Conservation (phyloP, 2,797 vertebrate genomes). For the Loriculus beryllinus region DNA sequence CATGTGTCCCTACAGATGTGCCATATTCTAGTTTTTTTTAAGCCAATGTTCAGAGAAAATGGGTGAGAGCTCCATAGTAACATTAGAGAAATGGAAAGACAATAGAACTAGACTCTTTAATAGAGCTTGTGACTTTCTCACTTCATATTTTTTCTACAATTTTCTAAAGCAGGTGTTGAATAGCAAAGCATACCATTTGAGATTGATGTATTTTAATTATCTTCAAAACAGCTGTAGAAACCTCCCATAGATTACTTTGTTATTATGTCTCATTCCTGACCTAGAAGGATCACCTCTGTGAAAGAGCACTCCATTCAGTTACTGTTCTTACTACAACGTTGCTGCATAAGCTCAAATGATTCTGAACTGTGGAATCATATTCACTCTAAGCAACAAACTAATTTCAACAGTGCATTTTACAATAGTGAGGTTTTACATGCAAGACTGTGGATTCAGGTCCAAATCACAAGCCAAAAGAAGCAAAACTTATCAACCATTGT, state of each 20-base stretch:
- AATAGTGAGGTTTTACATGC: not conserved
- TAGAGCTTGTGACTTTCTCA: not conserved
- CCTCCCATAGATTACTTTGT: not conserved
- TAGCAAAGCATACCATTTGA: not conserved
- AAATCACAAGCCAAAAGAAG: not conserved
- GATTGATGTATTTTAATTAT: constrained; percentile 3
- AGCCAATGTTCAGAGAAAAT: not conserved
- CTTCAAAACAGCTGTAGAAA: constrained; percentile 10
- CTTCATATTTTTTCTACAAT: not conserved
- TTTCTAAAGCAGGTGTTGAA: not conserved
- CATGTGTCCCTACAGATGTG: not conserved
- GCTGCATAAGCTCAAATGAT: not conserved
- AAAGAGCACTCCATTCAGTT: not conserved
- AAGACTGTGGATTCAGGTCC: not conserved
- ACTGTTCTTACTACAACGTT: not conserved
- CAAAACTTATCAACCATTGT: not conserved
- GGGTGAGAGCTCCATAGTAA: not conserved
- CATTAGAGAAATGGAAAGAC: not conserved
- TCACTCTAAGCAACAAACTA: not conserved
- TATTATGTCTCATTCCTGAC: not conserved
- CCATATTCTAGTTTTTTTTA: not conserved
- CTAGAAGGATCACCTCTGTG: not conserved
- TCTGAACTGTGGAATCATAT: not conserved
- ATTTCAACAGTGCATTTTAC: not conserved
- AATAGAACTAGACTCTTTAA: not conserved